These are phyloP conservation scores for Mormyrus proboscirostris DNA, from an alignment of 2,797 vertebrate genomes.

Conservation along the genomic window DNA sequence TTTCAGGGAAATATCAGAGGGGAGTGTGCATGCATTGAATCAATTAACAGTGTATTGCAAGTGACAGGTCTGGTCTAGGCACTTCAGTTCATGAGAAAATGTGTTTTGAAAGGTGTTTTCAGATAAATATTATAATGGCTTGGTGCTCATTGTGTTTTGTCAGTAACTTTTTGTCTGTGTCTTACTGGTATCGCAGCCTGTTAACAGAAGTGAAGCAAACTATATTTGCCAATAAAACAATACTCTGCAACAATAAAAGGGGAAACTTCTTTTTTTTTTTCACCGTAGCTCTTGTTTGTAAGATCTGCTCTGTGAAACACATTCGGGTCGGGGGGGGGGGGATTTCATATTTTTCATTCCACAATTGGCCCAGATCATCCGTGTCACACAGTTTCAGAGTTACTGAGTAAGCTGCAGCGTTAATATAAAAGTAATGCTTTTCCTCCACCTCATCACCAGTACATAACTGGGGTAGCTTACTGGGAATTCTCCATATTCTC, in stretches of 20 bases:
- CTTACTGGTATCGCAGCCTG: not conserved
- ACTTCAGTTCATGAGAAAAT: not conserved
- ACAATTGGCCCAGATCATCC: not conserved
- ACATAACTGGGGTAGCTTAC: not conserved
- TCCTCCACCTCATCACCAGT: not conserved
- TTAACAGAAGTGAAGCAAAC: not conserved
- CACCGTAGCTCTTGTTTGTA: not conserved
- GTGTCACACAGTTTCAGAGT: not conserved
- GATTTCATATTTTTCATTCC: not conserved
- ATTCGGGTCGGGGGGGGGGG: not conserved
- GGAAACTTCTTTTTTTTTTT: not conserved
- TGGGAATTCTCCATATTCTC: not conserved
- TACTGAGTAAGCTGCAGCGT: not conserved
- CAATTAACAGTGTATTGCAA: not conserved
- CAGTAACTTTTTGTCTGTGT: not conserved
- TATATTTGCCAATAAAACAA: not conserved
- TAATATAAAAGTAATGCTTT: not conserved
- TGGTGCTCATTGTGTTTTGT: not conserved
- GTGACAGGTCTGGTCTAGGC: not conserved
- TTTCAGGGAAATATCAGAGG: not conserved
- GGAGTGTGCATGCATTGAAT: not conserved
- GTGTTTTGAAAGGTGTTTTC: not conserved
- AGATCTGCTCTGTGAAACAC: not conserved
- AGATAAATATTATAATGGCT: not conserved
- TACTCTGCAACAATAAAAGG: not conserved